Evolutionary conservation across 2,888 invertebrate genomes (phyloP), one percentile per base, ranked within the genome.

Genomic region (Pemphredon lugubris): DNA sequence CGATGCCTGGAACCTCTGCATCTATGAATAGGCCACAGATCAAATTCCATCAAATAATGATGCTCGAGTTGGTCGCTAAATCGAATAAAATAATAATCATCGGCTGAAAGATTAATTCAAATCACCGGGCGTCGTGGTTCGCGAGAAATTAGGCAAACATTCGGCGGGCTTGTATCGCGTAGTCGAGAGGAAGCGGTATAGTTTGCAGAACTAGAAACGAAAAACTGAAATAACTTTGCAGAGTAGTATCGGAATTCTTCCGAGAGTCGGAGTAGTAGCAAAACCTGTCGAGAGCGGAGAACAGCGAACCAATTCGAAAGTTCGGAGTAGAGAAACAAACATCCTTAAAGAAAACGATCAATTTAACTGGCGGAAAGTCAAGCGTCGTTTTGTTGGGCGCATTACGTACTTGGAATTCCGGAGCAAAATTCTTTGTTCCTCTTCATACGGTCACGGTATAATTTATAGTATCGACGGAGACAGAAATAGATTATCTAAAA

Each of bases 361-460:
- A 40, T 40, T 40, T 40, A 40, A 40, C 39, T 40, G 39, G 14
- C 0, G 16, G 39, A 40, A 40, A 16, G 14, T 40, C 39, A n/a
- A 9, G 34, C 1, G 34, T 34, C n/a, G 34, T 34, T 4, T 34
- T 34, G n/a, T n/a, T 34, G n/a, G 34, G n/a, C 1, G 34, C n/a
- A 9, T 34, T 34, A 34, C 34, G 34, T 34, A 34, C n/a, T 34
- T 34, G 3, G 34, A n/a, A 34, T 34, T 34, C 34, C 34, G 26
- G 3, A 26, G 26, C 26, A 5, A n/a, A n/a, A n/a, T n/a, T n/a
- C n/a, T n/a, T n/a, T n/a, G n/a, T n/a, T n/a, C n/a, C n/a, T n/a
- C n/a, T n/a, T n/a, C n/a, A n/a, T n/a, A n/a, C n/a, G n/a, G n/a
- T n/a, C n/a, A n/a, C n/a, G n/a, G n/a, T n/a, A n/a, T n/a, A n/a